Conservation (phyloP, 2,113 vertebrate species). For the Rhabdomys dilectus region DNA sequence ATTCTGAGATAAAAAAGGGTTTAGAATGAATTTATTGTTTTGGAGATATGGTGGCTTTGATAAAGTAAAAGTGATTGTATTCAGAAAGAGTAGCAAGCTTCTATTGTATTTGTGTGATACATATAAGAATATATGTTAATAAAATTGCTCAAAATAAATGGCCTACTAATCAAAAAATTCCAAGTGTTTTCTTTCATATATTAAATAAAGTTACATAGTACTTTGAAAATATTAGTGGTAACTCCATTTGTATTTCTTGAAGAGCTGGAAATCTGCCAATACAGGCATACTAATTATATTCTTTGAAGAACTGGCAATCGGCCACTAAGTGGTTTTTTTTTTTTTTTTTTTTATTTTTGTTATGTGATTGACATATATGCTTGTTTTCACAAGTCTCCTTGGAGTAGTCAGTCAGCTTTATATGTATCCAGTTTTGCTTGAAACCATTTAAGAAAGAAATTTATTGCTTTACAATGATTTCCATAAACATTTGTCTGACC, state of each 20-base stretch:
- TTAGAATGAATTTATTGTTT: too few species aligned
- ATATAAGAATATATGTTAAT: background rate
- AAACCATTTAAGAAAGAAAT: slow-evolving; percentile 73
- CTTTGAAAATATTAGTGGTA: background rate
- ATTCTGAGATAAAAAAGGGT: too few species aligned
- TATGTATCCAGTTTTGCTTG: slow-evolving; percentile 90
- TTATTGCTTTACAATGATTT: slow-evolving; percentile 58
- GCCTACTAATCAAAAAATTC: background rate
- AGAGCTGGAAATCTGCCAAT: slow-evolving; percentile 88
- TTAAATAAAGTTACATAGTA: background rate
- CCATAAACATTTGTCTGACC: slow-evolving; percentile 60
- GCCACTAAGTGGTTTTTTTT: slow-evolving; percentile 82
- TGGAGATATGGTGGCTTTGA: too few species aligned
- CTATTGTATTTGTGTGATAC: background rate
- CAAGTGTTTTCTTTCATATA: background rate
- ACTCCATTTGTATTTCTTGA: slow-evolving; percentile 74
- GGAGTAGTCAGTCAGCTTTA: slow-evolving; percentile 87
- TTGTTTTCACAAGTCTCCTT: slow-evolving; percentile 80
- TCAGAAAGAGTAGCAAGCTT: background rate
- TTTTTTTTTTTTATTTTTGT: too few species aligned
- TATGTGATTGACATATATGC: slow-evolving; percentile 77
- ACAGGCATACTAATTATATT: slow-evolving; percentile 79
- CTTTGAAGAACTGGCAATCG: slow-evolving; percentile 86
- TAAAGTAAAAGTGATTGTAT: background rate
- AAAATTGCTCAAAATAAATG: background rate